Base-by-base conservation (phyloP, 2,888 invertebrate genomes). In the Bimastos eiseni region DNA sequence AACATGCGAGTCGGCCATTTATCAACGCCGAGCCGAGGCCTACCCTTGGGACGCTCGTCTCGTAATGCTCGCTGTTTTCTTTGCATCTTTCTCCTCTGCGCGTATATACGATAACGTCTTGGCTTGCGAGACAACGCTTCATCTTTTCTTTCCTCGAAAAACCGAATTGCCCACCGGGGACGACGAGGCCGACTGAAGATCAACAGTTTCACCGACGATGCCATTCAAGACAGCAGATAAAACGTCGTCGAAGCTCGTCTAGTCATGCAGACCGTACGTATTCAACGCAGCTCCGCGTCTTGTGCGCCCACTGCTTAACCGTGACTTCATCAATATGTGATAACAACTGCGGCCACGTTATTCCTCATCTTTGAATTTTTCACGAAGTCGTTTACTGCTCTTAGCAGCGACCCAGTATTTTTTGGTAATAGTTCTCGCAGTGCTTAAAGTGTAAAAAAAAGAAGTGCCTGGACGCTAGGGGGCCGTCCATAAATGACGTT, bases 81-180 rank as follows among this genome's bases (percentile, higher is more conserved):
- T 70, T n/a, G 30, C 8, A 13, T 70, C 70, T 70, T n/a, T 8
- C 30, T 11, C 38, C 13, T 38, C 38, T 38, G 6, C 38, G n/a
- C n/a, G n/a, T 41, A 1, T 17, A 17, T 49, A 6, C 30, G 70
- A 70, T 30, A 70, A 70, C 21, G 49, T 49, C 24, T 1, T 13
- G 70, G 30, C 70, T 70, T n/a, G 70, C 70, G n/a, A n/a, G 70
- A 70, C 70, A n/a, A n/a, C 70, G 70, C 70, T 70, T 70, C 70
- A n/a, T 70, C 70, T 30, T 70, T 70, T 8, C 70, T 70, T n/a
- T 30, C 30, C n/a, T n/a, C n/a, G n/a, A n/a, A n/a, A 8, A 13
- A 30, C 13, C 30, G n/a, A 70, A 70, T 70, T 70, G 70, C 70
- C 70, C 30, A 70, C n/a, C 30, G 13, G 70, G 13, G 70, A 70